A percentile compares a stretch with the other conserved stretches of the same genome.
Conservation (phyloP, 2,888 invertebrate species). For the Rhabditophanes sp. region DNA sequence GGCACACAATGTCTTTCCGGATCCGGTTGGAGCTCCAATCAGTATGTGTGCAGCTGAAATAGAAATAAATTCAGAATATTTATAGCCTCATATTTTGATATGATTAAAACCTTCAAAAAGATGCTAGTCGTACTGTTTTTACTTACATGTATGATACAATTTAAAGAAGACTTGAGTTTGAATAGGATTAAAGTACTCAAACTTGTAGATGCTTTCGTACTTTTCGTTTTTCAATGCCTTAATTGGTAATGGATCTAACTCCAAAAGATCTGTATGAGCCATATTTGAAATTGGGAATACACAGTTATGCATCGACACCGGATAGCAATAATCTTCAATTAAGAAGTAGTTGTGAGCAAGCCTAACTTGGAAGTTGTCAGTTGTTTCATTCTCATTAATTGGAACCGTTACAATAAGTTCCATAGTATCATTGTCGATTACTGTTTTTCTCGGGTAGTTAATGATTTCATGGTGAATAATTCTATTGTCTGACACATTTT, state of each 20-base stretch:
- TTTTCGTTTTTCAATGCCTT: constrained; percentile 61
- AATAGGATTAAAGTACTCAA: constrained; percentile 90
- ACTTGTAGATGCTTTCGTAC: constrained; percentile 68
- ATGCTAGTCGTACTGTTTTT: not conserved
- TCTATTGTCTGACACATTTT: constrained; percentile 77
- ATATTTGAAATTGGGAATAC: constrained; percentile 78
- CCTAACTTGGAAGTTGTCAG: constrained; percentile 64
- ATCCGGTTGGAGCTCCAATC: constrained; percentile 84
- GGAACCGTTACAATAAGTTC: constrained; percentile 86
- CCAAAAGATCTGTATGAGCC: constrained; percentile 79
- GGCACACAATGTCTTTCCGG: constrained; percentile 93
- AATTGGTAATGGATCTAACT: constrained; percentile 73
- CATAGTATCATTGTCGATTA: constrained; percentile 59
- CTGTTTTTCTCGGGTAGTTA: constrained; percentile 64
- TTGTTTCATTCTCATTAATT: constrained; percentile 65
- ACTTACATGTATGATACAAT: not conserved
- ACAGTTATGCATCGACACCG: constrained; percentile 61
- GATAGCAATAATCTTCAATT: constrained; percentile 50
- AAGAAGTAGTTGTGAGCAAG: constrained; percentile 60
- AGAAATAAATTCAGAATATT: constrained; percentile 74
- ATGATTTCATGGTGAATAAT: constrained; percentile 92
- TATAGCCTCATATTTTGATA: not conserved
- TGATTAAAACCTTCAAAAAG: not conserved
- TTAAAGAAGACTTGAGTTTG: constrained; percentile 35
- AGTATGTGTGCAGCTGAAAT: constrained; percentile 75